Evolutionary conservation across 2,888 invertebrate genomes (phyloP).

Genomic region (Quadroppia sp.): DNA sequence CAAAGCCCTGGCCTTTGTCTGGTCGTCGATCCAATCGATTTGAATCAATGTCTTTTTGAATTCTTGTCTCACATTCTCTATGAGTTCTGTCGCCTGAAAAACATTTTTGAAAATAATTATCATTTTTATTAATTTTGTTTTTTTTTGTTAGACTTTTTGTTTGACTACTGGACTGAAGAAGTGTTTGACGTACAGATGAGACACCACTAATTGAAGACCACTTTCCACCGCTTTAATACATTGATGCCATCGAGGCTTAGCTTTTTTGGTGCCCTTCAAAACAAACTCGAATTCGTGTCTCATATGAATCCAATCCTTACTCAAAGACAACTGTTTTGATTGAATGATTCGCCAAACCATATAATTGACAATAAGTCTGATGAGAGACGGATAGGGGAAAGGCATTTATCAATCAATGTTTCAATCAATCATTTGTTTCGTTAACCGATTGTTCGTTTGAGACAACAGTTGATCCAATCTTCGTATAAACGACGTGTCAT

Average conservation of each 20-base stretch:
- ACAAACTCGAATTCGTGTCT: slow-evolving; percentile 75
- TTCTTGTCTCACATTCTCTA: slow-evolving; percentile 71
- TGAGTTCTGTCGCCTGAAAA: slow-evolving; percentile 68
- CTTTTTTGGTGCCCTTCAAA: slow-evolving; percentile 62
- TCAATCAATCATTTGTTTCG: neutral
- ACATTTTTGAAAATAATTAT: slow-evolving; percentile 51
- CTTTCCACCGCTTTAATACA: slow-evolving; percentile 62
- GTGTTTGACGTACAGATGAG: slow-evolving; percentile 74
- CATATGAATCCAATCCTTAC: slow-evolving; percentile 59
- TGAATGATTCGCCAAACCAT: slow-evolving; percentile 79
- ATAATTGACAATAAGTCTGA: slow-evolving; percentile 72
- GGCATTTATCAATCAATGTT: neutral
- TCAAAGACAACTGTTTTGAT: slow-evolving; percentile 44
- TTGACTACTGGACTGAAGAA: slow-evolving; percentile 82
- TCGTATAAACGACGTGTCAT: slow-evolving; percentile 54
- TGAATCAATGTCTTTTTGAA: slow-evolving; percentile 72
- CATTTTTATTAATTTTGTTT: too few species aligned
- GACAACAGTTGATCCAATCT: neutral
- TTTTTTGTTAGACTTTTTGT: too few species aligned
- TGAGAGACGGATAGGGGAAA: neutral
- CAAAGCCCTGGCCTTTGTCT: slow-evolving; percentile 58
- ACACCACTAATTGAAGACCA: slow-evolving; percentile 44
- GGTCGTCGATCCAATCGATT: slow-evolving; percentile 86
- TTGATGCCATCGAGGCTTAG: slow-evolving; percentile 82
- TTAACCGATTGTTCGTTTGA: neutral